Percentiles rank a stretch among this genome's conserved stretches.
Evolutionary conservation across 2,888 invertebrate genomes (phyloP).

Genomic region (Gymnoscelis rufifasciata): DNA sequence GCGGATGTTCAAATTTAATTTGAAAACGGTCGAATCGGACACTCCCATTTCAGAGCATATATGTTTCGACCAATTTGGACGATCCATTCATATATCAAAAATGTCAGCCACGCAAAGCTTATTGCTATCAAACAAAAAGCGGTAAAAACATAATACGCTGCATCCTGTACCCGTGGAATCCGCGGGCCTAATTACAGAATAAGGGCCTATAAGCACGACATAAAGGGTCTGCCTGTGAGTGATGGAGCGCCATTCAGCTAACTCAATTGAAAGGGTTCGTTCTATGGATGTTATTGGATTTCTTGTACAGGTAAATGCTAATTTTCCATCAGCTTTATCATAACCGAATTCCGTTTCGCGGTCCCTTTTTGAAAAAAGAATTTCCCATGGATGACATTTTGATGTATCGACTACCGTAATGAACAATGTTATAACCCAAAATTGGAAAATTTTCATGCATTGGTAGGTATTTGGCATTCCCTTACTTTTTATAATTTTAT

Average conservation of each 20-base stretch:
- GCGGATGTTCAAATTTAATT: slow-evolving; percentile 1
- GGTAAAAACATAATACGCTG: slow-evolving; percentile 45
- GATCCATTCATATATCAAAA: slow-evolving; percentile 15
- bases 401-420: not conserved
- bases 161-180: slow-evolving; percentile 60
- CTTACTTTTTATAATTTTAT: not conserved
- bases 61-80: slow-evolving; percentile 9
- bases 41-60: slow-evolving; percentile 12
- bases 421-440: slow-evolving; percentile 12
- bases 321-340: slow-evolving; percentile 30
- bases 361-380: not conserved
- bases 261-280: slow-evolving; percentile 64
- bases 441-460: slow-evolving; percentile 1
- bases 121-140: slow-evolving; percentile 33
- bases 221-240: slow-evolving; percentile 55
- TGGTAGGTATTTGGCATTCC: too few species aligned
- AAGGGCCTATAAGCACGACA: slow-evolving; percentile 45
- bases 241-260: slow-evolving; percentile 64
- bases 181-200: slow-evolving; percentile 64
- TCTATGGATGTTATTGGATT: slow-evolving; percentile 52
- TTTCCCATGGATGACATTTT: not conserved
- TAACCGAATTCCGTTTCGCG: not conserved
- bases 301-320: slow-evolving; percentile 47
- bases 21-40: slow-evolving; percentile 1
- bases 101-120: slow-evolving; percentile 12